Base-by-base conservation (phyloP, 1,140 invertebrate genomes). In the Lepidurus apus region DNA sequence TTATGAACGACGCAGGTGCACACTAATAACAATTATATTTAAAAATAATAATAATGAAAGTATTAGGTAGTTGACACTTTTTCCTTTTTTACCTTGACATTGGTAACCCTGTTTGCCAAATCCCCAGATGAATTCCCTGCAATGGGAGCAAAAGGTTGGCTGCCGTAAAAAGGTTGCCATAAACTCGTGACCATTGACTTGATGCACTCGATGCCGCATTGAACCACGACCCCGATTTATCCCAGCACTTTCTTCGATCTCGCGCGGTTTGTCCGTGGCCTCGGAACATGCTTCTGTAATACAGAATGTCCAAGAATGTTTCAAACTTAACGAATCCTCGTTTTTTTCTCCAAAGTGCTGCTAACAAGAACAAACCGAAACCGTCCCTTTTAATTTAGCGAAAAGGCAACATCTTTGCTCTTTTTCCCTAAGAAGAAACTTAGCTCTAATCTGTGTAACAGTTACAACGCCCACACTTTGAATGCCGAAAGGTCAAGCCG, bases 31-130 rank as follows among this genome's bases (percentile, higher is more conserved):
- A 91, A 88, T 85, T 85, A 82, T 83, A 81, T 83, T 81, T 34
- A 1, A 26, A 78, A 73, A 34, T 1, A 34, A 34, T 34, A 3
- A 34, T 3, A 34, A 13, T 45, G 53, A n/a, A 43, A 42, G 9
- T 45, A 73, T 34, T 34, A 21, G n/a, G 24, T 43, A 24, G 21
- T 74, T 21, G 74, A 77, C 26, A 6, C 34, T 85, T 86, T 84
- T 86, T 34, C 26, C 26, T 84, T 85, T 87, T 88, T 90, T 91
- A 97, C 95, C 96, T 97, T 99, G 98, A 91, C 98, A 99, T 87
- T 99, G 98, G 90, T 99, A 99, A 85, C 97, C 98, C 91, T 99
- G 98, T 88, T 98, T 98, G 85, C 96, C 95, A 84, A 98, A 90
- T 86, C 97, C 97, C 96, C 97, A 98, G 85, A 98, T 98, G 87